Base-by-base conservation (phyloP, 2,113 vertebrate species). In the Otis tarda region DNA sequence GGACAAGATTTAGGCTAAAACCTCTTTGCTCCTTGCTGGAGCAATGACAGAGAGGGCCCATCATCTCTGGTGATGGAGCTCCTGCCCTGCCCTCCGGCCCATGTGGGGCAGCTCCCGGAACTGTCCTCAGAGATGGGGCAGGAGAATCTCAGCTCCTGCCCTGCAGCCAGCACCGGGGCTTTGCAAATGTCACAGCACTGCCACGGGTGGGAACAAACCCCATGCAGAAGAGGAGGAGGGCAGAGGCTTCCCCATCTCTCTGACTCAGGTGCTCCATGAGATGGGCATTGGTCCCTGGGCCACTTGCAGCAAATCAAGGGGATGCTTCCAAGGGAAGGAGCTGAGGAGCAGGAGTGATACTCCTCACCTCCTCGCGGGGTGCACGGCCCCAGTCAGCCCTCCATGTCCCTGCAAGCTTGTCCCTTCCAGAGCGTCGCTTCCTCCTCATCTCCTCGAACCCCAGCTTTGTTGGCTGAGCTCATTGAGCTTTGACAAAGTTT, bases 401-500 rank as follows among this genome's bases (percentile, higher is more conserved):
- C 49, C 2, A 0, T 37, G 25, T 41, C 68, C 84, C 55, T 3
- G 3, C 45, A 68, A 49, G 33, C 79, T 73, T 67, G 30, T 75
- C 53, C 93, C 59, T 94, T 64, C 85, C 37, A 12, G 35, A 70
- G 74, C 3, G 49, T 80, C 49, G 22, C 75, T 96, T 97, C 90
- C 96, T 88, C 49, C 63, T 93, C 9, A 0, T 96, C 93, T 91
- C n/a, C 22, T 83, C 3, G 10, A 79, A 82, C 79, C 65, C 83
- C 2, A 7, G 83, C 89, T 91, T 93, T 96, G 90, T 94, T 94
- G 96, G 92, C 95, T 65, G 92, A 80, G 91, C 85, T 95, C 25
- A 7, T 84, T 90, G 52, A 81, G 89, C 89, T 97, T 80, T 95
- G 89, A 89, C 94, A 81, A 65, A 92, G 87, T 96, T 94, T 91